Evolutionary conservation across 1,140 invertebrate genomes (phyloP), one percentile per base, ranked within the genome.

Genomic region (Lithobius niger): DNA sequence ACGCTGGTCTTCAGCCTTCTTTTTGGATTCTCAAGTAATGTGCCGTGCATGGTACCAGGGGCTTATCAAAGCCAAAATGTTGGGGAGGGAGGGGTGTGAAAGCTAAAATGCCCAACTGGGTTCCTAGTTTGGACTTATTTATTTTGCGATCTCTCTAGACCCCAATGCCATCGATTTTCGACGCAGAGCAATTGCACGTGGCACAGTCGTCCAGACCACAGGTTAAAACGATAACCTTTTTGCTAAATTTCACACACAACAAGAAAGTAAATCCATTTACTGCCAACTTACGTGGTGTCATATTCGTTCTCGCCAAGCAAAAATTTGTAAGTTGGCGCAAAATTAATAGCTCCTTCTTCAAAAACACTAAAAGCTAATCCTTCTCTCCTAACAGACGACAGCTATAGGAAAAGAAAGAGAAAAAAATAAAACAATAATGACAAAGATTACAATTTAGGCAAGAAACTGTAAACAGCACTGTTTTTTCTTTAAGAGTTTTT

Each of bases 291-390:
- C 85, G 85, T 89, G 44, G 81, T 62, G 72, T 92, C 85, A 72
- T 88, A 92, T 52, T 79, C 75, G 58, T 80, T 77, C 13, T 80
- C 78, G 4, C 79, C 79, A 50, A 82, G 79, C 63, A 80, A 73
- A 67, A 83, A 91, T 74, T 92, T 92, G 65, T 88, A 94, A 1
- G 89, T 93, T 3, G 90, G 90, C n/a, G 84, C 80, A 71, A 94
- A 94, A 44, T 74, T 76, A 22, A 86, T 81, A 52, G 76, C 61
- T 1, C 77, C 72, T 68, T 94, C 90, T 15, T 67, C 73, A 48
- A 93, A 75, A 68, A 87, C 84, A 24, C 79, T 80, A 66, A 94
- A 93, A 19, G 88, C 89, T 61, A 83, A 77, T 0, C 80, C 80
- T 1, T 70, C 76, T 16, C 73, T 72, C 75, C 83, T 83, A 0